These are phyloP conservation scores for Pseudomyrmex gracilis DNA, from an alignment of 1,140 invertebrate species.

Conservation along the genomic window DNA sequence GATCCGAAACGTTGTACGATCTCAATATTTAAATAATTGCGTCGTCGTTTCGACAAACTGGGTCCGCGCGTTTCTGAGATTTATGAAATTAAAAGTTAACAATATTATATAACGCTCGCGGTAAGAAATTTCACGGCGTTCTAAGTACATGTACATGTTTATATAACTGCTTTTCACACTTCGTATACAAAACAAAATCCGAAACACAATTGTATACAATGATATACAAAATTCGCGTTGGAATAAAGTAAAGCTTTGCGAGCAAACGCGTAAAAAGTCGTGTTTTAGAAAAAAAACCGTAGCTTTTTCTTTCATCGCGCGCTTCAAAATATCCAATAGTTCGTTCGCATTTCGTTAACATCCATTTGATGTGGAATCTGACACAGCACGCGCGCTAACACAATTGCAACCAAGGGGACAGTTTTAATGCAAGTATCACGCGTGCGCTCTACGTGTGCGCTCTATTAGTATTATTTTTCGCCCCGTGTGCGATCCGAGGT, in stretches of 20 bases:
- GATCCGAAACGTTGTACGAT: no score
- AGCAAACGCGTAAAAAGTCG: neutral
- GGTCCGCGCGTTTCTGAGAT: neutral
- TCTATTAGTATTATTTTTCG: conserved; percentile 50
- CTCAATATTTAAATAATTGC: conserved; percentile 48
- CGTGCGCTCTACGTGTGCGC: conserved; percentile 29
- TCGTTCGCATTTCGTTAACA: conserved; percentile 43
- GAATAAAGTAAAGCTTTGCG: neutral
- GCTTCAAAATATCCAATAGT: conserved; percentile 10
- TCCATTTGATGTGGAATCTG: conserved; percentile 47
- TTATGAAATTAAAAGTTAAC: conserved; percentile 38
- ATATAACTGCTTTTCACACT: conserved; percentile 4
- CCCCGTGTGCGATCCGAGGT: no score
- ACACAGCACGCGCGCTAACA: conserved; percentile 33
- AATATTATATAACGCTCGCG: conserved; percentile 6
- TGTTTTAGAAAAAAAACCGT: conserved; percentile 8
- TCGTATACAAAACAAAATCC: neutral
- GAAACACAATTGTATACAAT: neutral
- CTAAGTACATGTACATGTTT: conserved; percentile 1
- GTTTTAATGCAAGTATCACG: conserved; percentile 52
- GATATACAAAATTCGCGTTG: neutral
- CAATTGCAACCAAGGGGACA: conserved; percentile 49
- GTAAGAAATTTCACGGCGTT: neutral
- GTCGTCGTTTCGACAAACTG: conserved; percentile 28
- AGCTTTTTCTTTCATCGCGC: neutral